These are phyloP conservation scores for Tyrannus savana DNA, from an alignment of 2,113 vertebrate species.

Conservation along the genomic window DNA sequence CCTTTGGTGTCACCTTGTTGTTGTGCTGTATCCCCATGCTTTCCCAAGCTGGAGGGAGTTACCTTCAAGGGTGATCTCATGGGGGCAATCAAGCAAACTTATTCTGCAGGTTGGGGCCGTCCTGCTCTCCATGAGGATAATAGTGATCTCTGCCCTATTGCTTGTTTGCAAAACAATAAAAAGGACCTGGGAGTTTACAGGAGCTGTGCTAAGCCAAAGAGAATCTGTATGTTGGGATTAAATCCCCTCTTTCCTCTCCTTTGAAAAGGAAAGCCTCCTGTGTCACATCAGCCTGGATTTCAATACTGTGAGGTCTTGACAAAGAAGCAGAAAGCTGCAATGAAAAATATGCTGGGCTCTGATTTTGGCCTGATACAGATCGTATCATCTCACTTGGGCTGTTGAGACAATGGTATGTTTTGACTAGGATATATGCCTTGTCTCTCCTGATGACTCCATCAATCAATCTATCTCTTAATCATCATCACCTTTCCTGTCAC, in stretches of 20 bases:
- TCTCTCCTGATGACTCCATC: neutral
- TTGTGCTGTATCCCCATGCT: accelerated
- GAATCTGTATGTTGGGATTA: neutral
- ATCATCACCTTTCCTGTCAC: neutral
- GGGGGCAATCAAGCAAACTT: neutral
- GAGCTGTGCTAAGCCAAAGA: neutral
- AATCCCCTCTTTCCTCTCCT: neutral
- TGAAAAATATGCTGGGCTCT: neutral
- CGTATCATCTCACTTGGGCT: neutral
- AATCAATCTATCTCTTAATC: neutral
- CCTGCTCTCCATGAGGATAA: neutral
- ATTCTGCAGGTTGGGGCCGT: neutral
- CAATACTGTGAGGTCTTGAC: neutral
- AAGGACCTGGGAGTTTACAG: neutral
- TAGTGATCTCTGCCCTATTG: neutral
- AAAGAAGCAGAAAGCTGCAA: neutral
- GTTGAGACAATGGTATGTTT: neutral
- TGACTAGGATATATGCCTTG: neutral
- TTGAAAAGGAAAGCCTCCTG: neutral
- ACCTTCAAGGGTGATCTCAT: neutral
- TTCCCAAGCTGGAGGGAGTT: neutral
- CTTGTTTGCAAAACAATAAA: neutral
- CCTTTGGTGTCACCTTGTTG: neutral
- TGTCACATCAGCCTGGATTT: neutral
- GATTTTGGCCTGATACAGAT: neutral